Percentiles rank a stretch among this genome's conserved stretches.
Conservation (phyloP, 2,113 vertebrate species). For the Cyprinus carpio region DNA sequence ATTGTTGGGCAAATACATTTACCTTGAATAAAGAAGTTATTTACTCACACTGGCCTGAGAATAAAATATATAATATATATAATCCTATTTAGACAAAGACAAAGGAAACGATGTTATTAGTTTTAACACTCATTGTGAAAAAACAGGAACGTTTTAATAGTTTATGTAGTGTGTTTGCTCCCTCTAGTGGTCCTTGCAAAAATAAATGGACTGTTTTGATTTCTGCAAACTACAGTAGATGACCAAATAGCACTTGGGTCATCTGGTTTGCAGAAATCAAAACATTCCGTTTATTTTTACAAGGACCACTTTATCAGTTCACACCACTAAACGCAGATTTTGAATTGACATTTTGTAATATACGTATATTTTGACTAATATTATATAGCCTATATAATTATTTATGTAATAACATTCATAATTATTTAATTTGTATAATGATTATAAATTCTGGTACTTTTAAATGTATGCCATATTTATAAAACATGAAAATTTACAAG, state of each 20-base stretch:
- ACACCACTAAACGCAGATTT: not conserved
- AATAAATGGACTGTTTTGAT: too few species aligned
- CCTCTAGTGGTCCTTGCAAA: conserved; percentile 3
- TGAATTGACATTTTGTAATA: not conserved
- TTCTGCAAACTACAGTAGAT: too few species aligned
- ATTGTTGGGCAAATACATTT: not conserved
- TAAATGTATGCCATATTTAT: not conserved
- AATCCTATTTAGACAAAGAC: not conserved
- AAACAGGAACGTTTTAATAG: not conserved
- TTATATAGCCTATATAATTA: too few species aligned
- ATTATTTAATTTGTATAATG: not conserved
- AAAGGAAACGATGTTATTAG: too few species aligned
- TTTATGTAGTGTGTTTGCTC: not conserved
- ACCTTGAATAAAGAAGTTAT: not conserved
- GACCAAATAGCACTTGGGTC: too few species aligned
- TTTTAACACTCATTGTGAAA: too few species aligned
- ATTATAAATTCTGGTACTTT: not conserved
- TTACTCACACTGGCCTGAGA: not conserved
- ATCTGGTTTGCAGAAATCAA: too few species aligned
- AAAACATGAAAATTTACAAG: not conserved
- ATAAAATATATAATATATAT: not conserved
- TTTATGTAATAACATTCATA: too few species aligned
- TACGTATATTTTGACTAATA: not conserved
- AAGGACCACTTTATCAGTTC: too few species aligned
- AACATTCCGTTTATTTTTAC: too few species aligned